These are phyloP conservation scores for Orthonychiurus folsomi DNA, from an alignment of 2,888 invertebrate genomes.

Conservation along the genomic window DNA sequence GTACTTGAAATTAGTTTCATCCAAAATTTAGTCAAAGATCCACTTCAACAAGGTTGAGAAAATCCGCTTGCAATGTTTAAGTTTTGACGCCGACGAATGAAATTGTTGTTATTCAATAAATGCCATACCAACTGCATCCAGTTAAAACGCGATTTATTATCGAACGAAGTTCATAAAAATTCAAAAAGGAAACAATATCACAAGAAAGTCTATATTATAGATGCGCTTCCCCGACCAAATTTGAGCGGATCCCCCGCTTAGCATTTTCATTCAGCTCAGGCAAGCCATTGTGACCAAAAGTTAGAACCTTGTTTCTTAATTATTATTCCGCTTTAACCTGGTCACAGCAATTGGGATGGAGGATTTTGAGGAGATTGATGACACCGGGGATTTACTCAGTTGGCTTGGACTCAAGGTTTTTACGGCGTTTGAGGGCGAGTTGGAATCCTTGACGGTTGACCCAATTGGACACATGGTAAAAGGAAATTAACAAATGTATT, in stretches of 20 bases:
- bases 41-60: too few species aligned
- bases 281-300: constrained; percentile 10
- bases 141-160: not conserved
- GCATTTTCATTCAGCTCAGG: not conserved
- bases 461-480: too few species aligned
- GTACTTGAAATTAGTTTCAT: too few species aligned
- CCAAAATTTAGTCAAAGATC: too few species aligned
- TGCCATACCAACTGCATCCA: too few species aligned
- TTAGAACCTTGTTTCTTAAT: constrained; percentile 10
- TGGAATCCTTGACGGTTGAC: constrained; percentile 9
- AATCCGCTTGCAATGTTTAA: too few species aligned
- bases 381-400: constrained; percentile 19
- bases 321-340: constrained; percentile 30
- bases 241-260: not conserved
- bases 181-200: not conserved
- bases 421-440: constrained; percentile 21
- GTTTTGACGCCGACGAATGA: too few species aligned
- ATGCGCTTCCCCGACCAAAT: too few species aligned
- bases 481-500: too few species aligned
- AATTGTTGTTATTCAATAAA: too few species aligned
- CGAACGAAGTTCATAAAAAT: not conserved
- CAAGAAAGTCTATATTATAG: too few species aligned
- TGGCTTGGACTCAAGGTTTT: constrained; percentile 16
- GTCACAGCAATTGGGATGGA: constrained; percentile 36
- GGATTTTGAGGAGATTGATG: constrained; percentile 35